Evolutionary conservation across 2,113 vertebrate genomes (phyloP), one percentile per base, ranked within the genome.

Genomic region (Hassar affinis): DNA sequence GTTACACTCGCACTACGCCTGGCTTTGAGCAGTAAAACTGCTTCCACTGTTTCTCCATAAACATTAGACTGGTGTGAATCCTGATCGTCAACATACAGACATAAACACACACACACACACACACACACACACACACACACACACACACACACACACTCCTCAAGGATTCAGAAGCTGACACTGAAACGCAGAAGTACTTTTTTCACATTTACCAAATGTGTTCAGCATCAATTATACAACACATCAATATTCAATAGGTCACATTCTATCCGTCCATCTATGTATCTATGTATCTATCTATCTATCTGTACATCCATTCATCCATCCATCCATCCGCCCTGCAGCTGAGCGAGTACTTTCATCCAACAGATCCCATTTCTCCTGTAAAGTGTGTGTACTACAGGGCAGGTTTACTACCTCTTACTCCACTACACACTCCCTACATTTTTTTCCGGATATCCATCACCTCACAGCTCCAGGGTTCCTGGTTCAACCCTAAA

Each of bases 41-140:
- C 11, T 54, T 76, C 27, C 49, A 54, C 27, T 56, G 51, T 77
- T 77, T 77, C 51, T 77, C 49, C 10, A 56, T 49, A 72, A 72
- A 72, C 42, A 27, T 47, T 68, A 20, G 17, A 68, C 33, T 20
- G 33, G 64, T 33, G 2, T 33, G 0, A 66, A 35, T 66, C 17
- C 64, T 38, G 17, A 1, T 20, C 17, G 0, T 18, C 30, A 17
- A 1, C 1, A 6, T 66, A 66, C 18, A 66, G 6, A 15, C 30
- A 66, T 42, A 42, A 42, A 42, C 6, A 42, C 6, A 42, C 2
- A 42, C 6, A 42, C 6, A 42, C 6, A 42, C 6, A 42, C 6
- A 42, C 2, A 42, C 38, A 42, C 38, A 42, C 38, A 42, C 6
- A 42, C 6, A 42, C 2, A 42, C 6, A 42, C 6, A 42, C 6